phyloP scores from a whole-genome alignment of 2,113 vertebrate species.

The Hemichromis elongatus region DNA sequence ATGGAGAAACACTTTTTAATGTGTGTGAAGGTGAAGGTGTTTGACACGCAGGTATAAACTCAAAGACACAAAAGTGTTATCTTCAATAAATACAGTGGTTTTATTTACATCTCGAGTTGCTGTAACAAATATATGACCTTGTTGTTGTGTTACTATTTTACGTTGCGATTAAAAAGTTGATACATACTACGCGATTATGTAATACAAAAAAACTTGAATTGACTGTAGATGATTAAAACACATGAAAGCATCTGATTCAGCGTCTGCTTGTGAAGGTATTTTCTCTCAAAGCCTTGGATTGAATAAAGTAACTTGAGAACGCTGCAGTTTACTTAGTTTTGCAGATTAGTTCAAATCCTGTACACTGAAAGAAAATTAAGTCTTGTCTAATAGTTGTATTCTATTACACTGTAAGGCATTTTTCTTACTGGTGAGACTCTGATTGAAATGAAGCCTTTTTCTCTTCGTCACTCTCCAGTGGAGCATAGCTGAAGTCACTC shows the following conservation, averaged over 20 bases:
- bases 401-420: not conserved
- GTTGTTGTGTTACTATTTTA: not conserved
- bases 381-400: not conserved
- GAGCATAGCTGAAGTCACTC: not conserved
- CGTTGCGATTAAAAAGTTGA: not conserved
- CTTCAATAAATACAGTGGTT: not conserved
- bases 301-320: not conserved
- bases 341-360: not conserved
- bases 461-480: conserved; percentile 11
- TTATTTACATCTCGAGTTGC: not conserved
- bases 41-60: not conserved
- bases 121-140: not conserved
- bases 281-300: not conserved
- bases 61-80: not conserved
- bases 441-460: conserved; percentile 30
- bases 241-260: not conserved
- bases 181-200: not conserved
- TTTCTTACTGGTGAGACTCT: not conserved
- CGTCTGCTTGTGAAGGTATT: not conserved
- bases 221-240: not conserved
- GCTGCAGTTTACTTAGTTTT: not conserved
- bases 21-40: not conserved
- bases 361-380: not conserved
- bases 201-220: not conserved
- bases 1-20: not conserved